Percentiles rank a stretch among this genome's conserved stretches.
Conservation (phyloP, 2,888 invertebrate species). For the Chrysolina americana region DNA sequence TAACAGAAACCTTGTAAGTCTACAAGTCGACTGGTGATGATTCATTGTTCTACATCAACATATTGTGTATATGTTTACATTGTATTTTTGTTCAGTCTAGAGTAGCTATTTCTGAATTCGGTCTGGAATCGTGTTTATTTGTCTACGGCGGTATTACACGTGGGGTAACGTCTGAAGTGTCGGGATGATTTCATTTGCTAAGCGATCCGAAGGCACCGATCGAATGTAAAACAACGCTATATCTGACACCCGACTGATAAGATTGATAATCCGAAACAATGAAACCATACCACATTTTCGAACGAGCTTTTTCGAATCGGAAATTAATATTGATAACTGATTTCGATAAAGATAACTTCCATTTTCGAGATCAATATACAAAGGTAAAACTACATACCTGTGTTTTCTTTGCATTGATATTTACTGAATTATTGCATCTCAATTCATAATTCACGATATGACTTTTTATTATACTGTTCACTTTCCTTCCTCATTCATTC, state of each 20-base stretch:
- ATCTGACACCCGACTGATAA: not conserved
- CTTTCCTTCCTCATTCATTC: no score
- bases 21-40: conserved; percentile 13
- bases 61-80: conserved; percentile 41
- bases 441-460: no score
- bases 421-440: no score
- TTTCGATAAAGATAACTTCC: no score
- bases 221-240: not conserved
- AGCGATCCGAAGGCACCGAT: not conserved
- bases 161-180: conserved; percentile 20
- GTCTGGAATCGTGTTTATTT: conserved; percentile 32
- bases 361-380: no score
- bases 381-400: no score
- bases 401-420: no score
- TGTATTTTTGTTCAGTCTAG: conserved; percentile 45
- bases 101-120: conserved; percentile 41
- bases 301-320: no score
- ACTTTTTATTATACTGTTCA: no score
- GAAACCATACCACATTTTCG: no score
- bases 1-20: conserved; percentile 10
- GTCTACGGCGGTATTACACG: conserved; percentile 2
- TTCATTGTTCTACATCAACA: conserved; percentile 26
- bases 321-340: no score
- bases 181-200: not conserved
- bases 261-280: not conserved